These are phyloP conservation scores for Eupithecia pulchellata DNA, from an alignment of 2,888 invertebrate species.

Conservation along the genomic window DNA sequence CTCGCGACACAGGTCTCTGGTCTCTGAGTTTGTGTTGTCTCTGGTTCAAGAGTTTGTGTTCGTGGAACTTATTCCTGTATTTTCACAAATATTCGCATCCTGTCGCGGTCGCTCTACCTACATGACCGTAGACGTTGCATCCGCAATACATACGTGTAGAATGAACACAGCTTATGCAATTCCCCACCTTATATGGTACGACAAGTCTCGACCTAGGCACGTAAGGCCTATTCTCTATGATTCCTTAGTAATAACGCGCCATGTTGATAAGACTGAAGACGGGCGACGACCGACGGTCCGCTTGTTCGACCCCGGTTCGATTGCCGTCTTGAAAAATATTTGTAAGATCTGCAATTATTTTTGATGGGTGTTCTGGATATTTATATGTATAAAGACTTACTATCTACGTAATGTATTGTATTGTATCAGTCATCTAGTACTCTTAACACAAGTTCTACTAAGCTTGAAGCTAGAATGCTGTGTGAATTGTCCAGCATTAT, in stretches of 20 bases:
- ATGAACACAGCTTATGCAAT: conserved; percentile 51
- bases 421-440: too few species aligned
- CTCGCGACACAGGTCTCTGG: not conserved
- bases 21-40: not conserved
- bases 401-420: too few species aligned
- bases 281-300: too few species aligned
- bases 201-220: conserved; percentile 43
- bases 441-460: too few species aligned
- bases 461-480: too few species aligned
- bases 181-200: conserved; percentile 50
- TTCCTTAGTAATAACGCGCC: conserved; percentile 7
- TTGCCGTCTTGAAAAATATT: too few species aligned
- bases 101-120: conserved; percentile 10
- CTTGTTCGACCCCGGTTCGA: too few species aligned
- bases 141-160: conserved; percentile 33
- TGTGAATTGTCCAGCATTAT: too few species aligned
- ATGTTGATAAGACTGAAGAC: too few species aligned
- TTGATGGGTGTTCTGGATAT: too few species aligned
- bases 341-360: too few species aligned
- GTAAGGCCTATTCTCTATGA: not conserved
- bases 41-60: not conserved
- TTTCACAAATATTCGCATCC: conserved; percentile 11
- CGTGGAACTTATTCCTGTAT: not conserved
- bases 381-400: too few species aligned
- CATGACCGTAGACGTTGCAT: conserved; percentile 16